A percentile compares a stretch with the other conserved stretches of the same genome.
Conservation (phyloP, 2,797 vertebrate species). For the Etheostoma perlongum region DNA sequence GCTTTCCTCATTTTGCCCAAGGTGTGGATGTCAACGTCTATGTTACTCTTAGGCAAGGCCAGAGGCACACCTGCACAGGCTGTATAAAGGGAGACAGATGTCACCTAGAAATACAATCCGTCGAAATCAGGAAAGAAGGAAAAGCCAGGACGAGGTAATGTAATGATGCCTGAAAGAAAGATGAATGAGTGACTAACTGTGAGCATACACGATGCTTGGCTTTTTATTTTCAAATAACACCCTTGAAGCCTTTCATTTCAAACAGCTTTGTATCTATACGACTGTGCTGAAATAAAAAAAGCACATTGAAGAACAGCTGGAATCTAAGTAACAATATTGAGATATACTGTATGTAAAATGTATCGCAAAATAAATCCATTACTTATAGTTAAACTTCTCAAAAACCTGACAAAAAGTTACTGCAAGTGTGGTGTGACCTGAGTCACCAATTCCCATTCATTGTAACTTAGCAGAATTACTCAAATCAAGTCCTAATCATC, state of each 20-base stretch:
- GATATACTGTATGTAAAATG: neutral
- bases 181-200: neutral
- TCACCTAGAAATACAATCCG: constrained; percentile 53
- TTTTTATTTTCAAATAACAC: constrained; percentile 13
- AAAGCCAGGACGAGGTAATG: constrained; percentile 9
- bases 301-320: neutral
- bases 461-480: neutral
- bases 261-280: constrained; percentile 11
- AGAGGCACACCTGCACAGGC: constrained; percentile 54
- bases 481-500: constrained; percentile 5
- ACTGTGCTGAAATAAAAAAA: constrained; percentile 23
- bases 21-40: constrained; percentile 46
- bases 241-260: constrained; percentile 2
- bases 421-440: neutral
- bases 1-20: constrained; percentile 28
- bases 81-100: constrained; percentile 54
- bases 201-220: neutral
- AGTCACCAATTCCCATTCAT: neutral
- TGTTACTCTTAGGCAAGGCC: constrained; percentile 2
- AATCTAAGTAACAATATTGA: constrained; percentile 1
- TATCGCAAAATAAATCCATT: neutral
- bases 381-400: neutral
- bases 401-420: constrained; percentile 4
- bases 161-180: constrained; percentile 22
- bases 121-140: neutral